Conservation (phyloP, 1,140 invertebrate species). For the Procambarus virginalis region DNA sequence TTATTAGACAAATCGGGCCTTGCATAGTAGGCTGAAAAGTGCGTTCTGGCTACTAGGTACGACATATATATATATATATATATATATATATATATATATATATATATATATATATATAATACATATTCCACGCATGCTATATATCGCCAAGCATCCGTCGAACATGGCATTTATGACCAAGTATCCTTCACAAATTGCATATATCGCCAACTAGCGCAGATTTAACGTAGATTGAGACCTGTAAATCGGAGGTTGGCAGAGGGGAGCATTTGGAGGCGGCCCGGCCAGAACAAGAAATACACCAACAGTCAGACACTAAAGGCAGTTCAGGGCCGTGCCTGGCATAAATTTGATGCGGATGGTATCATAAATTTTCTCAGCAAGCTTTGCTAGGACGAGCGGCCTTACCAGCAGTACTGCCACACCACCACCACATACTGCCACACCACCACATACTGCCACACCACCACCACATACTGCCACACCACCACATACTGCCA, state of each 20-base stretch:
- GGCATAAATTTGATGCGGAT: slow-evolving; percentile 31
- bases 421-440: too few relatives aligned
- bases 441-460: too few relatives aligned
- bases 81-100: too few relatives aligned
- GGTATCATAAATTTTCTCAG: slow-evolving; percentile 29
- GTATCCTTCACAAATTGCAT: not conserved
- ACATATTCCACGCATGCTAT: not conserved
- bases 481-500: too few relatives aligned
- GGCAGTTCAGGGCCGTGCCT: slow-evolving; percentile 16
- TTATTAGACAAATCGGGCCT: too few relatives aligned
- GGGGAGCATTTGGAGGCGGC: slow-evolving; percentile 2
- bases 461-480: too few relatives aligned
- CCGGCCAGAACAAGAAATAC: slow-evolving; percentile 12
- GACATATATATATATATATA: too few relatives aligned
- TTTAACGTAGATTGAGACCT: slow-evolving; percentile 28
- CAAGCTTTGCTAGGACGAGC: slow-evolving; percentile 15
- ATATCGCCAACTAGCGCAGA: not conserved
- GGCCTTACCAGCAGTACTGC: not conserved
- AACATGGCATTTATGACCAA: not conserved
- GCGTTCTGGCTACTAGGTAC: too few relatives aligned
- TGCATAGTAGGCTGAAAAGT: too few relatives aligned
- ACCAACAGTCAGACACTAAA: slow-evolving; percentile 16
- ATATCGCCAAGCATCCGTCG: not conserved
- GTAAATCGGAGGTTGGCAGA: not conserved
- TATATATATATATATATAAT: too few relatives aligned